A percentile compares a stretch with the other conserved stretches of the same genome.
Evolutionary conservation across 2,113 vertebrate genomes (phyloP).

Genomic region (Parotia lawesii): DNA sequence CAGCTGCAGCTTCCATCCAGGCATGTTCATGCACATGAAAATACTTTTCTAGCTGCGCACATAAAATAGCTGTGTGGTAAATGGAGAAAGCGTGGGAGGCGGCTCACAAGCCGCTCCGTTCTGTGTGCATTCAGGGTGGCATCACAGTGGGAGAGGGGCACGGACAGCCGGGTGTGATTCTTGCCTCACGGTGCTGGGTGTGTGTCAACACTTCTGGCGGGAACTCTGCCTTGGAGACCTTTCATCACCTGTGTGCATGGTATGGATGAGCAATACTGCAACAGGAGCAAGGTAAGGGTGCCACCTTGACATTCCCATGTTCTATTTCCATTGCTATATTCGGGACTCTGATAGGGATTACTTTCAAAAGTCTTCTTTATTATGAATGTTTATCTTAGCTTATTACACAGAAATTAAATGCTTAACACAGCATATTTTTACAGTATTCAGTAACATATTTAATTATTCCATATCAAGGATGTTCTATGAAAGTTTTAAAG

Average conservation of each 20-base stretch:
- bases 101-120: neutral
- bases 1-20: constrained; percentile 48
- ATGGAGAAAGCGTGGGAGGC: neutral
- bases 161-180: neutral
- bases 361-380: neutral
- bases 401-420: neutral
- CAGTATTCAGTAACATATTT: neutral
- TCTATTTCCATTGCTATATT: neutral
- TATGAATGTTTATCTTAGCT: neutral
- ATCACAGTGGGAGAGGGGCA: neutral
- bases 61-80: neutral
- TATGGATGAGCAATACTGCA: neutral
- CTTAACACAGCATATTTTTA: neutral
- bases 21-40: neutral
- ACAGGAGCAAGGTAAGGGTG: neutral
- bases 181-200: neutral
- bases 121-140: neutral
- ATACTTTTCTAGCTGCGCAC: neutral
- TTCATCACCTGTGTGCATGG: neutral
- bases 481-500: neutral
- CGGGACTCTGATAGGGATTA: neutral
- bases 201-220: fast-evolving
- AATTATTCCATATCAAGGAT: neutral
- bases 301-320: neutral
- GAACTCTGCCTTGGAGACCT: neutral